Percentiles rank a stretch among this genome's conserved stretches.
Conservation (phyloP, 2,113 vertebrate species). For the Rhinoderma darwinii region DNA sequence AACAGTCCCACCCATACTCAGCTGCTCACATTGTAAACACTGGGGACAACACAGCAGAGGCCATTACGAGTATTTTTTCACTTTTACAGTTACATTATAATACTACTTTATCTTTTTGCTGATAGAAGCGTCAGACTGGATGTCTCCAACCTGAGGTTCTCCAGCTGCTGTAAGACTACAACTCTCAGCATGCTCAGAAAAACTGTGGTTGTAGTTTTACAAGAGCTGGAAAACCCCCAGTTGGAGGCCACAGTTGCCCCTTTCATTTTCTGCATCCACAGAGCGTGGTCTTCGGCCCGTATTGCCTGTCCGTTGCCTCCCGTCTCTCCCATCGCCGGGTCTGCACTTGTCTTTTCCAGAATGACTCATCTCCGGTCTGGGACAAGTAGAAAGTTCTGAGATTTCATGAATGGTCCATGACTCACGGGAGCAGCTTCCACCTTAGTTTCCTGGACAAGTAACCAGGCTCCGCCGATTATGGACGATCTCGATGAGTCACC, state of each 20-base stretch:
- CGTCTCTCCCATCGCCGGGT: not conserved
- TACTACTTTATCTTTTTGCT: too few relatives aligned
- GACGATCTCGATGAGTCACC: not conserved
- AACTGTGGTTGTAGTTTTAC: not conserved
- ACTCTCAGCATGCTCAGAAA: not conserved
- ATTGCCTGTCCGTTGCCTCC: too few relatives aligned
- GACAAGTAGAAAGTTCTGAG: not conserved
- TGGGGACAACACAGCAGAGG: too few relatives aligned
- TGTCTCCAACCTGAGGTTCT: too few relatives aligned
- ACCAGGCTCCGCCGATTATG: not conserved
- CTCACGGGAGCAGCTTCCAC: not conserved
- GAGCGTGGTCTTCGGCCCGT: not conserved
- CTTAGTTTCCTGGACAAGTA: not conserved
- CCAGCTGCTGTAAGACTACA: not conserved
- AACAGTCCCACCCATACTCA: too few relatives aligned
- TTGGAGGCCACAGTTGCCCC: not conserved
- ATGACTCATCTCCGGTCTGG: not conserved
- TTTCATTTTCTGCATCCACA: not conserved
- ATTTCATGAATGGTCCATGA: not conserved
- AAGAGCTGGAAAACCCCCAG: too few relatives aligned
- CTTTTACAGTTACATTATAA: too few relatives aligned
- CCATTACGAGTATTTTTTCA: too few relatives aligned
- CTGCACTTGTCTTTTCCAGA: not conserved
- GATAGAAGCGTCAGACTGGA: too few relatives aligned
- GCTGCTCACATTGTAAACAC: too few relatives aligned